These are phyloP conservation scores for Clarias laeviceps DNA, from an alignment of 2,797 vertebrate genomes.

Conservation along the genomic window DNA sequence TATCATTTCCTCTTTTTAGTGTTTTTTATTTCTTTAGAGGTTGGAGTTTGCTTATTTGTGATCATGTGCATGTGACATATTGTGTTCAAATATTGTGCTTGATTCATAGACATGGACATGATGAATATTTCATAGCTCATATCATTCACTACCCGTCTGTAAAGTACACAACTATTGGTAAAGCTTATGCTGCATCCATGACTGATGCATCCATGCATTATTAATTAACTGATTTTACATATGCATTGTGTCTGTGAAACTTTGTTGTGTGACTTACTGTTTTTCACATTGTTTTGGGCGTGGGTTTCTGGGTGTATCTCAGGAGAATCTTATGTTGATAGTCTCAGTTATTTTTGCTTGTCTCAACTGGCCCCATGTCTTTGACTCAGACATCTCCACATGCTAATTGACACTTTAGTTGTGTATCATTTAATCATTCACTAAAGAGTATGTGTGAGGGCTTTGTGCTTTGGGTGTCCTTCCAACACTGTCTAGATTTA, in stretches of 20 bases:
- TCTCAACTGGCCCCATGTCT: constrained; percentile 56
- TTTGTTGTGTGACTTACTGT: not conserved
- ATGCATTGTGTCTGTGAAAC: not conserved
- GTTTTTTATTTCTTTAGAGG: too few relatives aligned
- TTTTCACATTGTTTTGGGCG: constrained; percentile 39
- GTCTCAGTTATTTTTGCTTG: constrained; percentile 54
- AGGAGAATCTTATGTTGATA: constrained; percentile 39
- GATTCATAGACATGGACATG: not conserved
- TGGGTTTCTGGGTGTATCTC: constrained; percentile 62
- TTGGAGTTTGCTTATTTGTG: not conserved
- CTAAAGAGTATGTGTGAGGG: constrained; percentile 34
- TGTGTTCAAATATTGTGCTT: not conserved
- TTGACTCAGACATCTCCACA: constrained; percentile 11
- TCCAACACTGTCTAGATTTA: constrained; percentile 50
- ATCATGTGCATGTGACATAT: not conserved
- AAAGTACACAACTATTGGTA: not conserved
- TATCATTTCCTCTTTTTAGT: not conserved
- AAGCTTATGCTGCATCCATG: not conserved
- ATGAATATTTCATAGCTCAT: not conserved
- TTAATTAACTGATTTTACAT: not conserved
- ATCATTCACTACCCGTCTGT: not conserved
- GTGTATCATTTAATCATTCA: constrained; percentile 26
- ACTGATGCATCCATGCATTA: not conserved
- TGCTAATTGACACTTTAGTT: not conserved
- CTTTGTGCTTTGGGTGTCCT: constrained; percentile 32